These are phyloP conservation scores for Passer montanus DNA, from an alignment of 2,113 vertebrate genomes.

Conservation along the genomic window DNA sequence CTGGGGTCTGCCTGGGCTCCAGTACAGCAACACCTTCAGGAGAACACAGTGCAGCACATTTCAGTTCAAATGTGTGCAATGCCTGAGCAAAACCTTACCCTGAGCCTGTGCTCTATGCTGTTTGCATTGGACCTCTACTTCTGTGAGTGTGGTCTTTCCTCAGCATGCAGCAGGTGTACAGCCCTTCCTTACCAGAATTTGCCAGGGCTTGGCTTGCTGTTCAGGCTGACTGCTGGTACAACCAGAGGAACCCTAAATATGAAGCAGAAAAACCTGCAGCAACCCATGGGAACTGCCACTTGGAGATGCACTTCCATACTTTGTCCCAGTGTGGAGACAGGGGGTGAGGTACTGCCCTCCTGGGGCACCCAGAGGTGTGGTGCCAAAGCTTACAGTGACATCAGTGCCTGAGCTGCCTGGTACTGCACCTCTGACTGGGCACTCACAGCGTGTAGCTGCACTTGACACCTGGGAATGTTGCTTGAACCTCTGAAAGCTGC, in stretches of 20 bases:
- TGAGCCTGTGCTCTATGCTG: background rate
- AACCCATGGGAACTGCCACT: background rate
- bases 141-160: background rate
- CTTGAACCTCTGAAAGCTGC: background rate
- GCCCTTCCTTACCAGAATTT: background rate
- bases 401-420: background rate
- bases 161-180: background rate
- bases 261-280: background rate
- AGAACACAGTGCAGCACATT: background rate
- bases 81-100: background rate
- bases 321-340: background rate
- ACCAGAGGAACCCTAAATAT: background rate
- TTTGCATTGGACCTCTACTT: background rate
- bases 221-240: background rate
- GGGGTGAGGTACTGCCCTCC: background rate
- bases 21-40: background rate
- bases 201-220: background rate
- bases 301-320: background rate
- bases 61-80: background rate
- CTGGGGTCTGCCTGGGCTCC: background rate
- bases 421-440: background rate
- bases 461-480: background rate
- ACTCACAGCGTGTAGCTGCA: background rate
- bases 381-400: background rate
- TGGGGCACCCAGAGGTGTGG: accelerated